phyloP scores from a whole-genome alignment of 2,113 vertebrate species.

The Ceyx margarethae region DNA sequence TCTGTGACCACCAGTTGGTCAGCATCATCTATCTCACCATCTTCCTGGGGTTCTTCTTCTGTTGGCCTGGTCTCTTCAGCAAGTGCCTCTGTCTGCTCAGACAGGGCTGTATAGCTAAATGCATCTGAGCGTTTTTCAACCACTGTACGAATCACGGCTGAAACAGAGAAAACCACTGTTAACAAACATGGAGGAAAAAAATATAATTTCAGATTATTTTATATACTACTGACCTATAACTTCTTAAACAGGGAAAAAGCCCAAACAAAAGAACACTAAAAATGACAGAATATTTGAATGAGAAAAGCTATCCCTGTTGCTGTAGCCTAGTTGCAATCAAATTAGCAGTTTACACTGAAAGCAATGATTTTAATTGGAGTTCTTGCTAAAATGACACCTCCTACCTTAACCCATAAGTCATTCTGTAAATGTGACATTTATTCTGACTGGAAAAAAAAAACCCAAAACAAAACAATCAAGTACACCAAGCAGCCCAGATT shows the following conservation, averaged over 20 bases:
- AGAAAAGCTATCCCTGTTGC: neutral
- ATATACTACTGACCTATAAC: neutral
- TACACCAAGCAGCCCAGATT: neutral
- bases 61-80: neutral
- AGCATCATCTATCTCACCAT: neutral
- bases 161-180: slow-evolving; percentile 35
- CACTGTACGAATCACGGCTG: slow-evolving; percentile 84
- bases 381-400: neutral
- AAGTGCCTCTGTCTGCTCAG: neutral
- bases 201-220: neutral
- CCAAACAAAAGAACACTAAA: neutral
- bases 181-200: neutral
- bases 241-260: neutral
- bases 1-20: neutral
- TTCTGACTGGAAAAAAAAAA: neutral
- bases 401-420: neutral
- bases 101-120: neutral
- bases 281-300: neutral
- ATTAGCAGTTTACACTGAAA: neutral
- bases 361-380: neutral
- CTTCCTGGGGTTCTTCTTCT: neutral
- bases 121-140: slow-evolving; percentile 65
- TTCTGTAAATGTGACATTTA: neutral
- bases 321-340: neutral
- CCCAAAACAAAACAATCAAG: neutral